Evolutionary conservation across 2,888 invertebrate genomes (phyloP), one percentile per base, ranked within the genome.

Genomic region (Steinernema scapterisci): DNA sequence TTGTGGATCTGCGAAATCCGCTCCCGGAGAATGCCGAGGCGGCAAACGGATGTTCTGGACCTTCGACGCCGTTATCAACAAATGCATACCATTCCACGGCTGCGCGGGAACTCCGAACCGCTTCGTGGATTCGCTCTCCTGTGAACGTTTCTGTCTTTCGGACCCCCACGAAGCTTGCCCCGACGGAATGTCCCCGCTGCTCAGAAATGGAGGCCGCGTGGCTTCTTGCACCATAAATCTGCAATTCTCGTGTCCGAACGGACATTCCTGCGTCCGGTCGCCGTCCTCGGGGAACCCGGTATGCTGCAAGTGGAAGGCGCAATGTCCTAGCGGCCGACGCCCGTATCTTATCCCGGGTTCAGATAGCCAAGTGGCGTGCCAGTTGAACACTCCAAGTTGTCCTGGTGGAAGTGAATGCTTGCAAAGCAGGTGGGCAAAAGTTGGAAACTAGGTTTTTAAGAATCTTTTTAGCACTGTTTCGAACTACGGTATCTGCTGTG

Each of bases 401-500:
- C 86, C 86, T 0, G 76, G 76, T 31, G 83, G 82, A 7, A 84
- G 81, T 77, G 80, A 80, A 56, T 86, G 86, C 63, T 52, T 86
- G 0, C 85, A 85, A 76, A 85, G 84, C 70, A 80, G 79, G 82
- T 82, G 52, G 19, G 71, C 72, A n/a, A 13, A 31, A 38, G 19
- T 71, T 63, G n/a, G n/a, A n/a, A n/a, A n/a, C n/a, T n/a, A n/a
- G n/a, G n/a, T n/a, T n/a, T n/a, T n/a, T n/a, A n/a, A n/a, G n/a
- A n/a, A n/a, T n/a, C n/a, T n/a, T n/a, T n/a, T n/a, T 63, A 80
- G 82, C 70, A 83, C 86, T n/a, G 84, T 84, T 7, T 75, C 80
- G 7, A 85, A 85, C n/a, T 87, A 87, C 82, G 82, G 84, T 73
- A 83, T 86, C 85, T 86, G 86, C 75, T 86, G 86, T 72, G 70